Evolutionary conservation across 2,888 invertebrate species (phyloP).

Genomic region (Chrysodeixis includens): DNA sequence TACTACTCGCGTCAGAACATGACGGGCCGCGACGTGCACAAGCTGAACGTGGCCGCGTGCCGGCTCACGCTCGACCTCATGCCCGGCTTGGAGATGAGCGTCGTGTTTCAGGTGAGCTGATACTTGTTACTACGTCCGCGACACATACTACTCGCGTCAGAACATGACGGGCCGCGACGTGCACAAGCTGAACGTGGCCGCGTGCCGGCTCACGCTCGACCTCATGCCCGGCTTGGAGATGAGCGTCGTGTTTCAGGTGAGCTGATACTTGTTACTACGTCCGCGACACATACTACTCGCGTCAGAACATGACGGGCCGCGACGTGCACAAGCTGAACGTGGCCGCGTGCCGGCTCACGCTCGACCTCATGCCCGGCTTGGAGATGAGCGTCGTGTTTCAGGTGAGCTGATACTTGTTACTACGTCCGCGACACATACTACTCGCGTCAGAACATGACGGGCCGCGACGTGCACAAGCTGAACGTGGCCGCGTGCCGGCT

Average conservation of each 20-base stretch:
- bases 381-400: slow-evolving; percentile 98
- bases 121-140: too few species aligned
- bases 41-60: slow-evolving; percentile 96
- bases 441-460: slow-evolving; percentile 91
- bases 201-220: slow-evolving; percentile 97
- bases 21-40: slow-evolving; percentile 91
- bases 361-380: slow-evolving; percentile 98
- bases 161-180: slow-evolving; percentile 91
- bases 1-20: slow-evolving; percentile 93
- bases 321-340: slow-evolving; percentile 95
- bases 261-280: not conserved
- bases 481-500: slow-evolving; percentile 97
- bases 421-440: too few species aligned
- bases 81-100: slow-evolving; percentile 98
- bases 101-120: slow-evolving; percentile 94
- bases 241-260: slow-evolving; percentile 96
- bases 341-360: slow-evolving; percentile 96
- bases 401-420: slow-evolving; percentile 74
- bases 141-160: slow-evolving; percentile 93
- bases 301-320: slow-evolving; percentile 91
- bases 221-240: slow-evolving; percentile 98
- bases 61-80: slow-evolving; percentile 97
- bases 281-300: too few species aligned
- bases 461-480: slow-evolving; percentile 92
- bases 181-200: slow-evolving; percentile 95